Base-by-base conservation (phyloP, 2,888 invertebrate genomes). In the Mechanitis messenoides region DNA sequence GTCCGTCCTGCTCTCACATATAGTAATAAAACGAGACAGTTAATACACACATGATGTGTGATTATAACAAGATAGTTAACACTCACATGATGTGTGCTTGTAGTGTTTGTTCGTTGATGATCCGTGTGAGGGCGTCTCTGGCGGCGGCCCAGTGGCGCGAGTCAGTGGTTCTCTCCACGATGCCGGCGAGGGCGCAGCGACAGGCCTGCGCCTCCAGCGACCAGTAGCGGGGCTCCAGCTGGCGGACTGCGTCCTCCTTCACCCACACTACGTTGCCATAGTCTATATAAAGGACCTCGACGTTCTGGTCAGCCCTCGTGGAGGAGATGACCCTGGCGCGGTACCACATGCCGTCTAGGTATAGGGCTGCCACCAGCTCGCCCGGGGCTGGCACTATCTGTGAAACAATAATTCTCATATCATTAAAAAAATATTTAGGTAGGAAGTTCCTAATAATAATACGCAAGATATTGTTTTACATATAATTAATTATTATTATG, bases 221-320 rank as follows among this genome's bases (percentile, higher is more conserved):
- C 74, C 93, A 93, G 50, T 60, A 94, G 75, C 45, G 89, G 6
- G 85, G 79, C 63, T 92, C 91, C 45, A 93, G 85, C 11, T 80
- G 77, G 68, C 92, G 92, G 5, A 94, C 84, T 66, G 90, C 85
- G 63, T 78, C 79, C 55, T 85, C 84, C 55, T 85, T 81, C 46
- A 94, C 91, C 68, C 85, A 87, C 2, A 91, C 82, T 7, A 81
- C 81, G 70, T 93, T 94, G 68, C 94, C 94, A 81, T 93, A 94
- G 87, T 94, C 94, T 9, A 94, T 84, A 77, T 92, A 94, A 66
- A 90, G 84, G n/a, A 94, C 92, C 82, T 88, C 83, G 1, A 88
- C 79, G 59, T 74, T 81, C 61, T 86, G 86, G 61, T 87, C 84
- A 0, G 77, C 71, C 0, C 79, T 74, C 0, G 77, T 76, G 46